phyloP scores from a whole-genome alignment of 2,888 invertebrate species.

The Catocala nupta region DNA sequence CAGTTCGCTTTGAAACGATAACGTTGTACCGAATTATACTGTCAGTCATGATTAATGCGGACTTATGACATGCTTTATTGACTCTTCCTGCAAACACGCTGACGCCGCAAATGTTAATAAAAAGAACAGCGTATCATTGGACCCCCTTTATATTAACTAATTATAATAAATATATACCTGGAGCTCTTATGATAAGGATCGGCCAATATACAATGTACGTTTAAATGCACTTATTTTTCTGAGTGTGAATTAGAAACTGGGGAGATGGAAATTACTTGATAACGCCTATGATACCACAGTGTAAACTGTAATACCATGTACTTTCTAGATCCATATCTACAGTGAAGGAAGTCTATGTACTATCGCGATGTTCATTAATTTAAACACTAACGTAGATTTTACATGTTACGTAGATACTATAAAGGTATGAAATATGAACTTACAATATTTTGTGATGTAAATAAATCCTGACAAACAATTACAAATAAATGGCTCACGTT shows the following conservation, averaged over 20 bases:
- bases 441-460: too few relatives aligned
- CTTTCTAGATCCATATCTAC: slow-evolving; percentile 24
- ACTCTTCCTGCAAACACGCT: slow-evolving; percentile 57
- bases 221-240: slow-evolving; percentile 20
- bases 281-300: slow-evolving; percentile 21
- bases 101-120: slow-evolving; percentile 62
- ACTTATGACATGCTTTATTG: slow-evolving; percentile 77
- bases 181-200: neutral
- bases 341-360: slow-evolving; percentile 19
- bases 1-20: slow-evolving; percentile 79
- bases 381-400: neutral
- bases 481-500: slow-evolving; percentile 46
- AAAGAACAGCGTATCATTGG: slow-evolving; percentile 61
- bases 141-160: slow-evolving; percentile 49
- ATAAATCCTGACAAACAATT: slow-evolving; percentile 20
- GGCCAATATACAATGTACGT: neutral
- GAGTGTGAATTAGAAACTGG: slow-evolving; percentile 29
- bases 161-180: slow-evolving; percentile 28
- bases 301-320: slow-evolving; percentile 19
- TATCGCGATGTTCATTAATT: slow-evolving; percentile 9
- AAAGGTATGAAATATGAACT: too few relatives aligned
- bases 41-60: slow-evolving; percentile 82
- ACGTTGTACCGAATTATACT: slow-evolving; percentile 74
- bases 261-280: slow-evolving; percentile 33
- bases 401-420: too few relatives aligned